phyloP scores from a whole-genome alignment of 2,797 vertebrate genomes.

The Pangasius krempfi region DNA sequence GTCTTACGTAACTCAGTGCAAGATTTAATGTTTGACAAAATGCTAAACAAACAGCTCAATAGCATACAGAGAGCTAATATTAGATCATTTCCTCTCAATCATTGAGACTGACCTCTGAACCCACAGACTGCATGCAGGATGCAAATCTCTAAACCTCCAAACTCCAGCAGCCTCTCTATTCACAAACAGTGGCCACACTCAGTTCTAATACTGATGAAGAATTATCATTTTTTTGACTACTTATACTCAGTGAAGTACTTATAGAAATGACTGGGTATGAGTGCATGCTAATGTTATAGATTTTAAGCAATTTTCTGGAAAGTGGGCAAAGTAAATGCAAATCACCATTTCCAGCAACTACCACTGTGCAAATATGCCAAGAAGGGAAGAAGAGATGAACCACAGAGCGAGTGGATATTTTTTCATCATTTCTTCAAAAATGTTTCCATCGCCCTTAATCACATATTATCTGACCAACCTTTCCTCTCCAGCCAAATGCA shows the following conservation, averaged over 20 bases:
- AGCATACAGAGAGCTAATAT: constrained; percentile 14
- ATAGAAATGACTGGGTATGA: not conserved
- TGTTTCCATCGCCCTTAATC: not conserved
- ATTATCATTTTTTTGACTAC: not conserved
- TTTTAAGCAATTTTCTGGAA: not conserved
- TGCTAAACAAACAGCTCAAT: constrained; percentile 25
- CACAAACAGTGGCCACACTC: not conserved
- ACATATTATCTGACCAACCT: not conserved
- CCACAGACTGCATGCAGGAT: not conserved
- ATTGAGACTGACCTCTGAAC: constrained; percentile 19
- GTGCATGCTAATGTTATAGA: too few relatives aligned
- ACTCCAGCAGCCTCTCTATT: not conserved
- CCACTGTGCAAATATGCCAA: not conserved
- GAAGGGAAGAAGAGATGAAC: not conserved
- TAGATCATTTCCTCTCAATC: constrained; percentile 30
- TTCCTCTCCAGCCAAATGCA: not conserved
- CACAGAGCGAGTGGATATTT: not conserved
- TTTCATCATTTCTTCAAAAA: not conserved
- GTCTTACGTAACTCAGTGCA: constrained; percentile 23
- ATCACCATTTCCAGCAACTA: not conserved
- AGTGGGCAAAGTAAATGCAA: not conserved
- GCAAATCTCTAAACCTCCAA: not conserved
- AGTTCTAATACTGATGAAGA: not conserved
- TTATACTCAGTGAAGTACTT: not conserved
- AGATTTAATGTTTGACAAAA: constrained; percentile 24